Evolutionary conservation across 2,113 vertebrate species (phyloP), one percentile per base, ranked within the genome.

Genomic region (Crotalus helleri): DNA sequence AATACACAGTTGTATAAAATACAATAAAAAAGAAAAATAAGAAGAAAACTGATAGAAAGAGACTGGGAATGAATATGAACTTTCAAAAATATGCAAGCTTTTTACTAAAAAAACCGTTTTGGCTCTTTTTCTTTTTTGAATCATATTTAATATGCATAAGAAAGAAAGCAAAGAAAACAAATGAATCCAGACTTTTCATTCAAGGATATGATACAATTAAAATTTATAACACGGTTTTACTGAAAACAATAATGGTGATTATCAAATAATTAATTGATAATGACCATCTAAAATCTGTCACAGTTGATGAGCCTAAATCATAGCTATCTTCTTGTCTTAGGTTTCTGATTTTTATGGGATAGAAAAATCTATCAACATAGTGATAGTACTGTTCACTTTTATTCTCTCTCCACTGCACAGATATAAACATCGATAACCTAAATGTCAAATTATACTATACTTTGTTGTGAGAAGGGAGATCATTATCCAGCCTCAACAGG

Each of bases 401-500:
- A 51, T 53, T 53, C 15, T 1, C 29, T n/a, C 12, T 74, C 58
- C 92, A 93, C 91, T 93, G 94, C 55, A 94, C 86, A 44, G 89
- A 90, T 53, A 95, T 54, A 17, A 29, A 59, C 51, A 86, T n/a
- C 2, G 23, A 90, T 88, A 89, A 17, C 58, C 39, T 11, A 44
- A 33, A 21, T 29, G 24, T 11, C 54, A 49, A 29, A 24, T 44
- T 86, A 86, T 85, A 29, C 44, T 39, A 51, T 46, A 26, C 46
- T n/a, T n/a, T 90, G 74, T 81, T 81, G 74, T 86, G 57, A 57
- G 7, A 23, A 61, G 74, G 15, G 7, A 19, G 39, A 61, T 86
- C 46, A 86, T 90, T 85, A 87, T 54, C 33, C 23, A 29, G 39
- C 46, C 49, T 85, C 55, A 44, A 39, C 24, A 86, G 85, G 21